Evolutionary conservation across 2,888 invertebrate genomes (phyloP).

Genomic region (Ophraella communa): DNA sequence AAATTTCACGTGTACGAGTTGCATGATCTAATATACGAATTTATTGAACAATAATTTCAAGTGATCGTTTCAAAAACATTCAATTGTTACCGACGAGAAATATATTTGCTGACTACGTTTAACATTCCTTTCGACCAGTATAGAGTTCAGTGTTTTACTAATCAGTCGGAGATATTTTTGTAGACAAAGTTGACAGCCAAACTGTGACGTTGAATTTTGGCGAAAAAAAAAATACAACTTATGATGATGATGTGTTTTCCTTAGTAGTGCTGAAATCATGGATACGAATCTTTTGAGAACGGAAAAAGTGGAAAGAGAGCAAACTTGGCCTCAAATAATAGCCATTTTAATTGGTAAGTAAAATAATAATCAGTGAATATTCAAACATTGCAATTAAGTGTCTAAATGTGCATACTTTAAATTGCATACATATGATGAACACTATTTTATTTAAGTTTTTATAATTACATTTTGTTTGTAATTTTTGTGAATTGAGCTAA

Average conservation of each 20-base stretch:
- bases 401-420: no score
- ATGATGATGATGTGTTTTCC: background rate
- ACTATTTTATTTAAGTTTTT: no score
- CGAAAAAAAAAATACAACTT: background rate
- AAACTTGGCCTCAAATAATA: constrained; percentile 26
- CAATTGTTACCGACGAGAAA: background rate
- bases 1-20: no score
- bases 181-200: background rate
- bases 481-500: no score
- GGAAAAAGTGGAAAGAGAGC: background rate
- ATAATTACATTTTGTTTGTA: no score
- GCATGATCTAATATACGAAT: no score
- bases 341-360: constrained; percentile 23
- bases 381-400: no score
- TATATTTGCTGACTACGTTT: background rate
- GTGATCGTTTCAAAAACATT: background rate
- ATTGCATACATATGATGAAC: no score
- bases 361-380: no score
- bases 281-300: background rate
- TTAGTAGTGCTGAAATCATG: background rate
- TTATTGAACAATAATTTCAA: background rate
- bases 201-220: background rate
- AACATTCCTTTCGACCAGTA: background rate
- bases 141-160: background rate
- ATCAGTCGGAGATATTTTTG: background rate